Percentiles rank a stretch among this genome's conserved stretches.
Evolutionary conservation across 2,113 vertebrate genomes (phyloP).

Genomic region (Pelvicachromis taeniatus): DNA sequence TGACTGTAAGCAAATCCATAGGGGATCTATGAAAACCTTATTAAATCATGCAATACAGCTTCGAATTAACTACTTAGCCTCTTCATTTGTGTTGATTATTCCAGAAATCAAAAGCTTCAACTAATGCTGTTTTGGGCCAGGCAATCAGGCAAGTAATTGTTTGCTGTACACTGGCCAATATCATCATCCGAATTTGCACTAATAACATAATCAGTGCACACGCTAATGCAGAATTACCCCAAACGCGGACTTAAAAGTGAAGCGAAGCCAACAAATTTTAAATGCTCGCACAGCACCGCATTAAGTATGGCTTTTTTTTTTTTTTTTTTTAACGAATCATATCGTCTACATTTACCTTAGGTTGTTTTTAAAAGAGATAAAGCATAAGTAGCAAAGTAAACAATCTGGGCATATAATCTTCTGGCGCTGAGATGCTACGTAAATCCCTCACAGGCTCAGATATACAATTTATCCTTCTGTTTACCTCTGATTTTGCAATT

Average conservation of each 20-base stretch:
- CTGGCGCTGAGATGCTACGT: background rate
- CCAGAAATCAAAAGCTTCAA: conserved; percentile 41
- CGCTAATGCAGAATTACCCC: background rate
- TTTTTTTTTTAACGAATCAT: background rate
- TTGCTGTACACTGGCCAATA: conserved; percentile 4
- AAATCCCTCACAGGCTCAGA: conserved; percentile 40
- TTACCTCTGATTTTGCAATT: conserved; percentile 39
- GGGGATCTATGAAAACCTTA: conserved; percentile 35
- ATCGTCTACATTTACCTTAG: conserved; percentile 5
- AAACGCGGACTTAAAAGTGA: background rate
- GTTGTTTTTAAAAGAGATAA: conserved; percentile 11
- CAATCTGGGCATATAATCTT: conserved; percentile 16
- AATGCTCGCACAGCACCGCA: background rate
- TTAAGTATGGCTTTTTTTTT: background rate
- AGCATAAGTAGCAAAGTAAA: conserved; percentile 16
- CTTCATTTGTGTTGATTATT: conserved; percentile 38
- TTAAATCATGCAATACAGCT: conserved; percentile 41
- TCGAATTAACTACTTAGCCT: conserved; percentile 33
- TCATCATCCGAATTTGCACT: conserved; percentile 8
- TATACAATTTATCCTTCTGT: conserved; percentile 5
- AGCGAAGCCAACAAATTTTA: background rate
- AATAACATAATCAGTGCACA: conserved; percentile 14
- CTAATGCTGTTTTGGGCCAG: conserved; percentile 24
- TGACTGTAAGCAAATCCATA: conserved; percentile 22
- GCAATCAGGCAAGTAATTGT: conserved; percentile 34